phyloP scores from a whole-genome alignment of 2,888 invertebrate species.

The Melieria omissa region DNA sequence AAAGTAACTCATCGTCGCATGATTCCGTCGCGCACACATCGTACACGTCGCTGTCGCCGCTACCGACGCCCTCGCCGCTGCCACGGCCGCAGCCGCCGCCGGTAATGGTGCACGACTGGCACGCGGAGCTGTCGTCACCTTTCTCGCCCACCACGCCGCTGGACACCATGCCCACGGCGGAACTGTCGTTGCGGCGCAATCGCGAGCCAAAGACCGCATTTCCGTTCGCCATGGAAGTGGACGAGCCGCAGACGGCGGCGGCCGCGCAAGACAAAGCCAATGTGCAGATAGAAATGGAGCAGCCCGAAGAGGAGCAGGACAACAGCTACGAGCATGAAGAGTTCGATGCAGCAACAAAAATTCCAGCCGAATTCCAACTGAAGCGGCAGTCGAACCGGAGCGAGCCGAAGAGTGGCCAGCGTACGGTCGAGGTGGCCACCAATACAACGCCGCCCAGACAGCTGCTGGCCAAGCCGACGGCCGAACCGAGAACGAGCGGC shows the following conservation, averaged over 20 bases:
- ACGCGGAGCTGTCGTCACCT: constrained; percentile 39
- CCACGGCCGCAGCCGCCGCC: not conserved
- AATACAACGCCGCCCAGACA: constrained; percentile 38
- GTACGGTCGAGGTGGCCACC: constrained; percentile 25
- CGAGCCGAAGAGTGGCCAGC: not conserved
- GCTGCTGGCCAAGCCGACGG: not conserved
- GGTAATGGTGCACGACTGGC: constrained; percentile 33
- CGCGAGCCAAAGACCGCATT: constrained; percentile 10
- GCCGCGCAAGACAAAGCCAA: not conserved
- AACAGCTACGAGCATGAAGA: constrained; percentile 1
- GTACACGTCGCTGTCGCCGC: constrained; percentile 19
- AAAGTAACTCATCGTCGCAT: constrained; percentile 59
- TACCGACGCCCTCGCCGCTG: constrained; percentile 13
- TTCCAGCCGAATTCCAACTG: constrained; percentile 19
- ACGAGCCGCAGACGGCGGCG: not conserved
- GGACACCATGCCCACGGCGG: constrained; percentile 51
- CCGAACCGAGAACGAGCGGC: not conserved
- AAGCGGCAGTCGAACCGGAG: not conserved
- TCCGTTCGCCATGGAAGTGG: constrained; percentile 22
- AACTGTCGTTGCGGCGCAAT: constrained; percentile 45
- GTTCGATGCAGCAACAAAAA: constrained; percentile 11
- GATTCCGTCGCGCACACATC: constrained; percentile 46
- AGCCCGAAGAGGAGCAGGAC: constrained; percentile 28
- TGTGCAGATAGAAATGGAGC: not conserved
- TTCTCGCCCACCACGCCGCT: constrained; percentile 59